Conservation (phyloP, 2,797 vertebrate species). For the Distichodus sexfasciatus region DNA sequence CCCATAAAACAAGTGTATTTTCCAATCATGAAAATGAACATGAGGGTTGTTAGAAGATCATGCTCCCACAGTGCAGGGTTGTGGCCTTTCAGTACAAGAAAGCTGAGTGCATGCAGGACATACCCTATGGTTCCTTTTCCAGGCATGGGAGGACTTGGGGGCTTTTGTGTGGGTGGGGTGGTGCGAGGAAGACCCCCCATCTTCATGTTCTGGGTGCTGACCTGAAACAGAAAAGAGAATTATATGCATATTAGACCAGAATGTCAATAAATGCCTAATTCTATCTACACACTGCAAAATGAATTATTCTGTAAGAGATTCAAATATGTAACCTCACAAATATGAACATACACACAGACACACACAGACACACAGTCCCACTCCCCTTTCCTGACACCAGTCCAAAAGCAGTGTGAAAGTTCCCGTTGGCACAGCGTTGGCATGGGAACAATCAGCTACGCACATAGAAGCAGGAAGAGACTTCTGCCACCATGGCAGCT, state of each 20-base stretch:
- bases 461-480: conserved; percentile 31
- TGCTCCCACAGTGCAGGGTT: neutral
- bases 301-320: neutral
- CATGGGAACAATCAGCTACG: conserved; percentile 21
- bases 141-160: conserved; percentile 88
- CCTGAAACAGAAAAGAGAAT: conserved; percentile 66
- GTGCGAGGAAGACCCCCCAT: conserved; percentile 85
- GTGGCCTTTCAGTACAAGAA: neutral
- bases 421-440: conserved; percentile 26
- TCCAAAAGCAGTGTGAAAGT: conserved; percentile 37
- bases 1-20: neutral
- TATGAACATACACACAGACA: too few relatives aligned
- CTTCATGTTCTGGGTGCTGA: conserved; percentile 90
- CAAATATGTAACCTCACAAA: neutral
- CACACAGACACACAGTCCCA: neutral
- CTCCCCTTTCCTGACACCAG: conserved; percentile 14
- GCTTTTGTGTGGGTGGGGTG: conserved; percentile 90
- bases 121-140: conserved; percentile 92
- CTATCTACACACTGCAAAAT: neutral
- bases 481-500: conserved; percentile 22
- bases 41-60: neutral
- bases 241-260: neutral
- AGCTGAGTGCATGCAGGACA: conserved; percentile 48
- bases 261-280: neutral
- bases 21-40: too few relatives aligned